Base-by-base conservation (phyloP, 2,113 vertebrate species). In the Anhinga anhinga region DNA sequence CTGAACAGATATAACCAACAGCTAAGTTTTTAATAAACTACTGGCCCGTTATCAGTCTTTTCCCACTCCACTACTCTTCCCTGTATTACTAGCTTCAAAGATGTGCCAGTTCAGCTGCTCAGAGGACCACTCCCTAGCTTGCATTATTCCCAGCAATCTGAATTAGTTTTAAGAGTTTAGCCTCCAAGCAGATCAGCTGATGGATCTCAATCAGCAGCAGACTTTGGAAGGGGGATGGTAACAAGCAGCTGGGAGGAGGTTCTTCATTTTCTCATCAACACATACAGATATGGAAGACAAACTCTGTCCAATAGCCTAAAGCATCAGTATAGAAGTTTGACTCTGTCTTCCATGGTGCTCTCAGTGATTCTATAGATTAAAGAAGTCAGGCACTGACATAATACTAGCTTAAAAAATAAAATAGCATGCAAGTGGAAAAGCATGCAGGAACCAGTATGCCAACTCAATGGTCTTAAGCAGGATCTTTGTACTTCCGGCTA, bases 21-120 rank as follows among this genome's bases (percentile, higher is more conserved):
- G 23, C 13, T 63, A 93, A 71, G 52, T 47, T 61, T 5, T 67
- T 72, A 59, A 83, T 55, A 65, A 70, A 27, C n/a, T 82, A 20
- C 38, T 17, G 49, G 38, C 44, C 52, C 2, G 0, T 86, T 73
- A 58, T 32, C 49, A 5, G 7, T 55, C 40, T 53, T 72, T 92
- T 92, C 18, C 86, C 58, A 61, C 40, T 26, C 76, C 74, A 20
- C 18, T 85, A 4, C 27, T 52, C 44, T 85, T 49, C 71, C 70
- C 49, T 23, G 11, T 12, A 32, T 76, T 88, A 15, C n/a, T 27
- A 18, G 29, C 72, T 61, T 62, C 15, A 70, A 86, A 95, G 74
- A 92, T 83, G 79, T 95, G 94, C 85, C 93, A 27, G 71, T 58
- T 95, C 91, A 92, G 71, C 91, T 92, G 40, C 86, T 88, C 63